Conservation (phyloP, 2,113 vertebrate genomes). For the Hippocampus guttulatus region DNA sequence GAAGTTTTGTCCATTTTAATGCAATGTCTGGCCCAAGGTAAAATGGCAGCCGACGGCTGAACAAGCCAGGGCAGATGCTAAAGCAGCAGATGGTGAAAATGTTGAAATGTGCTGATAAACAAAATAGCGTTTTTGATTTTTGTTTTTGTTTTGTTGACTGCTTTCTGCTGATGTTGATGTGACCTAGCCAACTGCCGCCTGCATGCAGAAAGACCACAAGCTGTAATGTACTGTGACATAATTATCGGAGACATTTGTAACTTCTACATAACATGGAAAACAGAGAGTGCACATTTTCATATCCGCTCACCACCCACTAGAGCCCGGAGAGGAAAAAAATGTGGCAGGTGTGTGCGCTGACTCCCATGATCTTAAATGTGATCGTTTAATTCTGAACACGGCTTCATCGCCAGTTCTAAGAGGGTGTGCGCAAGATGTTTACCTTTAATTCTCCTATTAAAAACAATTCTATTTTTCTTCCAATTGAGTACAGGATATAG, state of each 20-base stretch:
- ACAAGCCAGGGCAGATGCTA: conserved; percentile 6
- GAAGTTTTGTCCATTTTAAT: not conserved
- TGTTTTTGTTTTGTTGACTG: too few species aligned
- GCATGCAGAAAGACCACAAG: not conserved
- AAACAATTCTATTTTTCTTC: too few species aligned
- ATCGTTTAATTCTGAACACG: too few species aligned
- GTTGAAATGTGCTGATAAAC: conserved; percentile 8
- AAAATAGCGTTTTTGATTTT: not conserved
- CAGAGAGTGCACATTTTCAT: not conserved
- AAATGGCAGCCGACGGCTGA: not conserved
- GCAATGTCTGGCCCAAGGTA: too few species aligned
- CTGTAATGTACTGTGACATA: not conserved
- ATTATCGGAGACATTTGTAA: not conserved
- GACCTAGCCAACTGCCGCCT: not conserved
- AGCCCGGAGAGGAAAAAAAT: too few species aligned
- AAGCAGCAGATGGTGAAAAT: conserved; percentile 8
- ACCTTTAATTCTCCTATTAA: too few species aligned
- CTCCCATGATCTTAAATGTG: too few species aligned
- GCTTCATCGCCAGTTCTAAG: too few species aligned
- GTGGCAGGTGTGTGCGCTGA: too few species aligned
- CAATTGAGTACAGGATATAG: too few species aligned
- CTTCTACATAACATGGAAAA: not conserved
- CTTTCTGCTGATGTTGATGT: not conserved
- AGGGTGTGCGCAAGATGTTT: too few species aligned
- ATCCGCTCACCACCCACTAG: not conserved